Evolutionary conservation across 2,888 invertebrate genomes (phyloP).

Genomic region (Synanthedon tipuliformis): DNA sequence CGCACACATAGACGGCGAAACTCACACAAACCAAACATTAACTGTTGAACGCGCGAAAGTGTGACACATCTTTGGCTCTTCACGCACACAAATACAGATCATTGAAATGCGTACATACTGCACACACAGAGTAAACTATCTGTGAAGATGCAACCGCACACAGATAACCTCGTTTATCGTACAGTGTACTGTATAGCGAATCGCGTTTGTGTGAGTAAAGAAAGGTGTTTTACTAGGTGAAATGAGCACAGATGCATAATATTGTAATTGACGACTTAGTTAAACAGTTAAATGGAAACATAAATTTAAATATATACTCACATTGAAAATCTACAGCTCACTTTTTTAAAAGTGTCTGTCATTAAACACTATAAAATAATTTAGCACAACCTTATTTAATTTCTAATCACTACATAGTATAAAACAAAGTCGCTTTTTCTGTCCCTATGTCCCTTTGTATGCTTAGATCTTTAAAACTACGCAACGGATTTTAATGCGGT

Average conservation of each 20-base stretch:
- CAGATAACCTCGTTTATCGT: conserved; percentile 7
- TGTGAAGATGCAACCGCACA: conserved; percentile 4
- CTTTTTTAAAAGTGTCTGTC: too few species aligned
- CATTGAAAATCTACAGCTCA: too few species aligned
- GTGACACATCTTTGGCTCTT: not conserved
- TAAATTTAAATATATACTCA: conserved; percentile 19
- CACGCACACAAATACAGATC: conserved; percentile 3
- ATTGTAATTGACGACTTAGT: conserved; percentile 13
- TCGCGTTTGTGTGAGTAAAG: conserved; percentile 50
- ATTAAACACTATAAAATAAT: too few species aligned
- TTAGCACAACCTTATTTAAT: too few species aligned
- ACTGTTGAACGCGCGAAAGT: not conserved
- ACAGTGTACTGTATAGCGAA: conserved; percentile 10
- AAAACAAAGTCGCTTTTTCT: too few species aligned
- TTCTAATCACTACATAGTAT: too few species aligned
- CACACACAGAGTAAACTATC: conserved; percentile 6
- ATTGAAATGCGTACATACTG: conserved; percentile 3
- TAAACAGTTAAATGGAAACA: conserved; percentile 38
- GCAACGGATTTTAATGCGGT: too few species aligned
- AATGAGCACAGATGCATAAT: conserved; percentile 49
- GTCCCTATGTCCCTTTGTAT: too few species aligned
- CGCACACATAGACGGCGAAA: conserved; percentile 26
- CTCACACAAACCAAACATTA: conserved; percentile 9
- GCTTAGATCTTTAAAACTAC: too few species aligned
- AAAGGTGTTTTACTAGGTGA: conserved; percentile 64